Base-by-base conservation (phyloP, 2,113 vertebrate species). In the Lagopus leucura region DNA sequence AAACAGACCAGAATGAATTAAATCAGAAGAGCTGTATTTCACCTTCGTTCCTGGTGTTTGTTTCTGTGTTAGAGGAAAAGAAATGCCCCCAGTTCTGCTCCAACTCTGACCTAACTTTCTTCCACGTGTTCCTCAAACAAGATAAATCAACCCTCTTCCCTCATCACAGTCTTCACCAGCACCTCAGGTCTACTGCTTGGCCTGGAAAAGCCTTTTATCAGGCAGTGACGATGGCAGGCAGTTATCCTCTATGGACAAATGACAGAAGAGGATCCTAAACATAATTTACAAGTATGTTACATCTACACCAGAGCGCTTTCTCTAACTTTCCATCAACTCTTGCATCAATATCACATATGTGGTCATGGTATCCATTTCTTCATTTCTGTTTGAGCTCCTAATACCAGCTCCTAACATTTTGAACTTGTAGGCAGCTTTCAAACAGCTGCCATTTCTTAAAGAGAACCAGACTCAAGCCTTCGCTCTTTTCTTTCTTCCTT, bases 381-480 rank as follows among this genome's bases (percentile, higher is more conserved):
- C 88, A 61, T 89, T n/a, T 48, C 92, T 95, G 94, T 66, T 76
- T 83, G 43, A 87, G 94, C n/a, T 92, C 69, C 90, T 86, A 88
- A 14, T 19, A 92, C 67, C 94, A 86, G 86, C 78, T 79, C 70
- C 4, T 17, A 95, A 94, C 94, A 88, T 92, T 94, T 61, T 86
- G 88, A 73, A 86, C 82, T 82, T 77, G 88, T 45, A 89, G 74
- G 79, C 94, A 91, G 85, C 82, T 95, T 95, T 95, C 88, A 79
- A 95, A 34, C 90, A 95, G 92, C 92, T 94, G 93, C 90, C 75
- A 66, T 81, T 32, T 67, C 95, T 74, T 92, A 95, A 96, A 92
- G 34, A 92, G 82, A 96, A 94, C 63, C 89, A 95, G 92, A 94
- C n/a, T n/a, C 78, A 76, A 94, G 52, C 22, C 58, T 89, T 58